Percentiles rank a stretch among this genome's conserved stretches.
These are phyloP conservation scores for Tautogolabrus adspersus DNA, from an alignment of 2,113 vertebrate species.

Conservation along the genomic window DNA sequence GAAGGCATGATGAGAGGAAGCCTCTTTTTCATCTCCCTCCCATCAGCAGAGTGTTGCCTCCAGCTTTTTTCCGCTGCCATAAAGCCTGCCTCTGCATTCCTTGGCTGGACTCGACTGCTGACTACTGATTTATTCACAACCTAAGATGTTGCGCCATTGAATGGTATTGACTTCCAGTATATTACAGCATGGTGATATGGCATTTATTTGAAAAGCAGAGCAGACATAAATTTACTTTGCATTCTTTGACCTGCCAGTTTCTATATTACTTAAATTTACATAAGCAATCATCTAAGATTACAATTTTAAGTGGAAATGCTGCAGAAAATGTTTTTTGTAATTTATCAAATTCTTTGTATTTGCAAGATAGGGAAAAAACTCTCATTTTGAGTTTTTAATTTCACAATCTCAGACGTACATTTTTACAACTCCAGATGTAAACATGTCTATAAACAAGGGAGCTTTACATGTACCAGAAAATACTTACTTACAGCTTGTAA, in stretches of 20 bases:
- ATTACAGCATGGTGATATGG: conserved; percentile 27
- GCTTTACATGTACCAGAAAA: neutral
- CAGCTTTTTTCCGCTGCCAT: conserved; percentile 46
- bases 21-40: conserved; percentile 67
- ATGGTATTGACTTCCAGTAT: conserved; percentile 25
- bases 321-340: no score
- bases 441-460: neutral
- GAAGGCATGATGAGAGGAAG: conserved; percentile 70
- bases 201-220: conserved; percentile 30
- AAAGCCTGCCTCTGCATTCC: conserved; percentile 50
- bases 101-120: conserved; percentile 38
- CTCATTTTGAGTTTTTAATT: neutral
- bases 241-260: conserved; percentile 1
- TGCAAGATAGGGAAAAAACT: no score
- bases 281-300: conserved; percentile 8
- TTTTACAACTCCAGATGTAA: neutral
- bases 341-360: no score
- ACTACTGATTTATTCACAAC: conserved; percentile 59
- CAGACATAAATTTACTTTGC: neutral
- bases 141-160: conserved; percentile 23
- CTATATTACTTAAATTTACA: neutral
- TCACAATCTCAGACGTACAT: neutral
- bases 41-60: conserved; percentile 63
- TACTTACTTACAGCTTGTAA: neutral
- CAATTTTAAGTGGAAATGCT: neutral